phyloP scores from a whole-genome alignment of 2,888 invertebrate species.

The Piscicola geometra region DNA sequence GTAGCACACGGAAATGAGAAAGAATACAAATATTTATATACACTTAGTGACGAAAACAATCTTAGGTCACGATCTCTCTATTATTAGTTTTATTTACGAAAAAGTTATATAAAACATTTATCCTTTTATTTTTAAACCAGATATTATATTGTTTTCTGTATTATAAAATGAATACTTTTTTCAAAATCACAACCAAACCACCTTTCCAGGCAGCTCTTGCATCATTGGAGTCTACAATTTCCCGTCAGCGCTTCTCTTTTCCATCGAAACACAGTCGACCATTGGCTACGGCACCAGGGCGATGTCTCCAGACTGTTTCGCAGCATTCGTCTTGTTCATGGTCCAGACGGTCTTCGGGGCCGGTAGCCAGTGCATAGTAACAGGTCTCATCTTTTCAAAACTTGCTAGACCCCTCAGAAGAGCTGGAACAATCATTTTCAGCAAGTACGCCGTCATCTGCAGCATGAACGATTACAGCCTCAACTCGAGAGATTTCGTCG shows the following conservation, averaged over 20 bases:
- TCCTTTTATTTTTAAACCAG: too few species aligned
- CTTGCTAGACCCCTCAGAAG: constrained; percentile 76
- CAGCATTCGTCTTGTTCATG: constrained; percentile 81
- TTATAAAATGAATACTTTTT: too few species aligned
- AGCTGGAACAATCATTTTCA: constrained; percentile 87
- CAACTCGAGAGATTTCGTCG: neutral
- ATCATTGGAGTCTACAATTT: constrained; percentile 38
- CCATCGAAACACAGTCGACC: constrained; percentile 92
- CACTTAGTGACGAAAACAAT: too few species aligned
- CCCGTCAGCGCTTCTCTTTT: constrained; percentile 75
- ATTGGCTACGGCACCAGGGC: constrained; percentile 82
- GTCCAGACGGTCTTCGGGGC: constrained; percentile 87
- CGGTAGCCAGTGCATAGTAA: constrained; percentile 65
- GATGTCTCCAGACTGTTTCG: constrained; percentile 84
- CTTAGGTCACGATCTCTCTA: too few species aligned
- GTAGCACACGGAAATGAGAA: too few species aligned
- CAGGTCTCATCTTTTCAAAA: constrained; percentile 82
- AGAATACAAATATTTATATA: too few species aligned
- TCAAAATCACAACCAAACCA: too few species aligned
- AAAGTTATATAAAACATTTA: too few species aligned
- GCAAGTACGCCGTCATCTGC: constrained; percentile 81
- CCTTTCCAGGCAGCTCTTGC: constrained; percentile 27
- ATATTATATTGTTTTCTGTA: too few species aligned
- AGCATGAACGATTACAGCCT: constrained; percentile 49
- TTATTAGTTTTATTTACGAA: too few species aligned